Conservation (phyloP, 2,797 vertebrate species). For the Hipposideros larvatus region DNA sequence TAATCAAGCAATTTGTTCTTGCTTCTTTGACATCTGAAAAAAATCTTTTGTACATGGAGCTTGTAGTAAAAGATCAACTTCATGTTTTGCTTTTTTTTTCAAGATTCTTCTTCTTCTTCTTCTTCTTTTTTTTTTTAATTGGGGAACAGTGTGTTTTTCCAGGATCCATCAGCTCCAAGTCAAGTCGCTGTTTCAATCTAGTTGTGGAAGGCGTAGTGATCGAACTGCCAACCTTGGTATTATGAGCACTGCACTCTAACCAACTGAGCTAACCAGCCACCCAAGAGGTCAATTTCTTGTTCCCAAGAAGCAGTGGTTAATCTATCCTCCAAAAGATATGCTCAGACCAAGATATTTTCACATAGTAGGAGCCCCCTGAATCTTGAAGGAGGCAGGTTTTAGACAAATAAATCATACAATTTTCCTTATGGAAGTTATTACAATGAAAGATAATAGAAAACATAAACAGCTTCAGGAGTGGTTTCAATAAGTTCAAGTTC, state of each 20-base stretch:
- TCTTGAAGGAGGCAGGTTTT: neutral
- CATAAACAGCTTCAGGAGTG: neutral
- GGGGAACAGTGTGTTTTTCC: no score
- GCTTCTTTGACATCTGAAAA: conserved; percentile 46
- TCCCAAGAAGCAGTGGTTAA: neutral
- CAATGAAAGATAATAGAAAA: conserved; percentile 1
- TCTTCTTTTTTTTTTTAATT: no score
- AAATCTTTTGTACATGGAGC: neutral
- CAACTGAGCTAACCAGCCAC: no score
- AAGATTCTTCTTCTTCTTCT: no score
- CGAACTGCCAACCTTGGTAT: no score
- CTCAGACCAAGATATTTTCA: neutral
- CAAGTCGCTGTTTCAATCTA: no score
- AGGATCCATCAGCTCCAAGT: no score
- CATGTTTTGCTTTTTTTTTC: neutral
- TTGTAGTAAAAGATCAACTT: conserved; percentile 26
- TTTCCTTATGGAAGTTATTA: conserved; percentile 40
- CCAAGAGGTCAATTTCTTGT: conserved; percentile 6
- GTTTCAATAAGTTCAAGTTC: neutral
- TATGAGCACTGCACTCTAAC: no score
- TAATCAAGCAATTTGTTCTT: conserved; percentile 47
- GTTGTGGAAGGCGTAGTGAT: no score
- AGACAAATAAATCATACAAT: neutral
- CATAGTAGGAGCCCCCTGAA: neutral
- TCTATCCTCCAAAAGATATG: neutral